These are phyloP conservation scores for Zaprionus inermis DNA, from an alignment of 1,140 invertebrate species.

Conservation along the genomic window DNA sequence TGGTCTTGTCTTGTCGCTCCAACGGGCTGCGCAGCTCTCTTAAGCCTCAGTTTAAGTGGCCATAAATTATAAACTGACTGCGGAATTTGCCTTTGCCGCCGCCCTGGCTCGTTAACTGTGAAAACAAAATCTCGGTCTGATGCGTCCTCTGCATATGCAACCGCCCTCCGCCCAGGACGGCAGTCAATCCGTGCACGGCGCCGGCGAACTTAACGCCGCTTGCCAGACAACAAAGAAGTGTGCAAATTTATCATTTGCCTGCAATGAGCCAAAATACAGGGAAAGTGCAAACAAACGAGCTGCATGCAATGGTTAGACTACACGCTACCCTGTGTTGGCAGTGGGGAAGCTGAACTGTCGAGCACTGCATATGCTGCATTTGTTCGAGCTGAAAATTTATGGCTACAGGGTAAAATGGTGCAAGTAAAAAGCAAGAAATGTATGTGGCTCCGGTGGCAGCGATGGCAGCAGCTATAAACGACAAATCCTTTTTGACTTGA, in stretches of 20 bases:
- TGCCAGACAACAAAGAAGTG: conserved; percentile 74
- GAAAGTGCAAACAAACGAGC: conserved; percentile 6
- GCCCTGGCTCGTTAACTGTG: conserved; percentile 59
- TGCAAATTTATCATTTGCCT: conserved; percentile 54
- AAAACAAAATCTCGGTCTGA: conserved; percentile 52
- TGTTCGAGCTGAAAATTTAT: not conserved
- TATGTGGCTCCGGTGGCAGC: conserved; percentile 23
- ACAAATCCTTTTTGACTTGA: conserved; percentile 36
- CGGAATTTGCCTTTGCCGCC: conserved; percentile 41
- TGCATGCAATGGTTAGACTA: not conserved
- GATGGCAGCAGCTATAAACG: conserved; percentile 7
- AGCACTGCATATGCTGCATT: not conserved
- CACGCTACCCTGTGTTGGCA: not conserved
- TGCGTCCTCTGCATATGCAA: conserved; percentile 41
- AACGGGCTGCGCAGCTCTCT: not conserved
- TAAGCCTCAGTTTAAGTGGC: conserved; percentile 53
- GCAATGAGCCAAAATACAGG: conserved; percentile 41
- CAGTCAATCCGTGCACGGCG: conserved; percentile 62
- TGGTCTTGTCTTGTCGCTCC: not conserved
- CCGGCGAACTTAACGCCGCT: conserved; percentile 61
- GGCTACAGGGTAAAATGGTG: conserved; percentile 4
- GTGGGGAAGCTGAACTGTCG: not conserved
- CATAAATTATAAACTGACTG: conserved; percentile 76
- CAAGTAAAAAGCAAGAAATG: not conserved
- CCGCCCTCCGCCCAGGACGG: conserved; percentile 38